A percentile compares a stretch with the other conserved stretches of the same genome.
phyloP scores from a whole-genome alignment of 2,888 invertebrate genomes.

The Papilio demoleus region DNA sequence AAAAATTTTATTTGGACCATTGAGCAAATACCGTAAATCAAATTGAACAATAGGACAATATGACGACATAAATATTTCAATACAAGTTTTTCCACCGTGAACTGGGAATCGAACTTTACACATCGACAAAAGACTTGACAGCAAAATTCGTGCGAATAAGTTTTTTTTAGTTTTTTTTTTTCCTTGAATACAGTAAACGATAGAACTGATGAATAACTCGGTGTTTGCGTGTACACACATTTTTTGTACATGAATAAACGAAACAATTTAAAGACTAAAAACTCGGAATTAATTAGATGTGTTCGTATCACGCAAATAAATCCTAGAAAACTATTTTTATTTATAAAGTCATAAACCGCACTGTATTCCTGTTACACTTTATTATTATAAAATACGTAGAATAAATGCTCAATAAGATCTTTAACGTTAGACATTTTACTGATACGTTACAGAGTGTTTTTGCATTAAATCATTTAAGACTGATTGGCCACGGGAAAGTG shows the following conservation, averaged over 20 bases:
- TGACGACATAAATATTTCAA: slow-evolving; percentile 25
- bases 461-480: background rate
- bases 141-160: slow-evolving; percentile 1
- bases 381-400: no score
- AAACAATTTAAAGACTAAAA: background rate
- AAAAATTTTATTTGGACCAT: background rate
- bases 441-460: background rate
- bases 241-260: background rate
- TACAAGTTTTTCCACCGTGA: slow-evolving; percentile 28
- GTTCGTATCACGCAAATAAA: background rate
- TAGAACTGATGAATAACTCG: background rate
- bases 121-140: background rate
- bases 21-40: slow-evolving; percentile 5
- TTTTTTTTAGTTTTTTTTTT: slow-evolving; percentile 18
- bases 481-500: slow-evolving; percentile 7
- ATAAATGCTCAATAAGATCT: no score
- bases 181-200: background rate
- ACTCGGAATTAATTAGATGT: background rate
- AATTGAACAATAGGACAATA: slow-evolving; percentile 30
- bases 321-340: no score
- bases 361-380: no score
- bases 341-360: no score
- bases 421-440: no score
- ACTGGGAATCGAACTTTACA: slow-evolving; percentile 24
- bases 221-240: background rate